phyloP scores from a whole-genome alignment of 2,113 vertebrate species.

The Crotalus horridus region DNA sequence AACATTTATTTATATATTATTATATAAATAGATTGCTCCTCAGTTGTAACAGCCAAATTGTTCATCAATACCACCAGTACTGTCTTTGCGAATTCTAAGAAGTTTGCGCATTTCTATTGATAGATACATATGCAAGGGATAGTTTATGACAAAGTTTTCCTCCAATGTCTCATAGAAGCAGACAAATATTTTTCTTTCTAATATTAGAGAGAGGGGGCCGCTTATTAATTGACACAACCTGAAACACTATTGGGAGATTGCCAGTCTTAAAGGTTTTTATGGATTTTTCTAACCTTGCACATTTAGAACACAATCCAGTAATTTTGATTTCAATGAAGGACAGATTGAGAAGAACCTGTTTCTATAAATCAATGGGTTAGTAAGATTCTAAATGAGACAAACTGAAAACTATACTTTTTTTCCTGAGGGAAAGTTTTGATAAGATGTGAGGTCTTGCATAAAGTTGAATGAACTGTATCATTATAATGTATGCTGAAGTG shows the following conservation, averaged over 20 bases:
- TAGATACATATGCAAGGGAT: background rate
- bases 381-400: background rate
- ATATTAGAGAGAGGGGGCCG: background rate
- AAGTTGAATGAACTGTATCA: background rate
- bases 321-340: background rate
- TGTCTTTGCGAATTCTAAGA: constrained; percentile 31
- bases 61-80: constrained; percentile 41
- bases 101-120: background rate
- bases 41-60: background rate
- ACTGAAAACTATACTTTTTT: background rate
- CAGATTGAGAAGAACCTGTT: background rate
- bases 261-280: background rate
- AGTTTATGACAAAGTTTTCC: background rate
- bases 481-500: background rate
- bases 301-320: background rate
- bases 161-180: background rate
- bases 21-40: constrained; percentile 3
- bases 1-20: constrained; percentile 14
- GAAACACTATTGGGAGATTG: background rate
- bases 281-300: background rate
- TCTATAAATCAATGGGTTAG: background rate
- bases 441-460: background rate
- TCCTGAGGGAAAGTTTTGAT: background rate
- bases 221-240: background rate
- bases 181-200: constrained; percentile 18